Evolutionary conservation across 2,888 invertebrate genomes (phyloP), one percentile per base, ranked within the genome.

Genomic region (Trissoscelio sp.): DNA sequence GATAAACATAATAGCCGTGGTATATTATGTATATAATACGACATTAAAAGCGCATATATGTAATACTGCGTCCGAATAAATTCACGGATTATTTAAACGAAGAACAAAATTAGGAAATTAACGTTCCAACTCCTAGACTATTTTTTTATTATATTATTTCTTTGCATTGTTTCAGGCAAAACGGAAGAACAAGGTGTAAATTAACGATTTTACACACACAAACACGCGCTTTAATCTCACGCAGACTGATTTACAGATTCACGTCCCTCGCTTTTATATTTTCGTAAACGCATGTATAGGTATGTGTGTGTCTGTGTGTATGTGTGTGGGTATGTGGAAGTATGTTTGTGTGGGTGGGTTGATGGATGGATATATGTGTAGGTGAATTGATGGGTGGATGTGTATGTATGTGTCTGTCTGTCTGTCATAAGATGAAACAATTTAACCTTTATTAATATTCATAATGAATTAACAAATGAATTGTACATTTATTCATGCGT

Each of bases 231-330:
- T 34, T 6, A 37, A 18, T 46, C 20, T 12, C 22, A 46, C 46
- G 39, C 12, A 55, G 69, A 77, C 69, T 60, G 67, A 77, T 77
- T 55, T 77, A 55, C 4, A 31, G 3, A 67, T 57, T 57, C 12
- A 5, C 14, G 51, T 22, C 31, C 37, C 57, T 60, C 51, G 53
- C 51, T 60, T 67, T 77, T 58, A 34, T 53, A 55, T 48, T 53
- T 51, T 44, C 39, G 9, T 48, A 46, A 11, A 62, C 44, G 44
- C 28, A 39, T n/a, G n/a, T n/a, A n/a, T n/a, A n/a, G n/a, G n/a
- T n/a, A n/a, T n/a, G n/a, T n/a, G n/a, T n/a, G n/a, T n/a, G n/a
- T n/a, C n/a, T n/a, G n/a, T n/a, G n/a, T n/a, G n/a, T n/a, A n/a
- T n/a, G n/a, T n/a, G n/a, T n/a, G n/a, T n/a, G n/a, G n/a, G n/a